Base-by-base conservation (phyloP, 2,888 invertebrate genomes). In the Spodoptera littoralis region DNA sequence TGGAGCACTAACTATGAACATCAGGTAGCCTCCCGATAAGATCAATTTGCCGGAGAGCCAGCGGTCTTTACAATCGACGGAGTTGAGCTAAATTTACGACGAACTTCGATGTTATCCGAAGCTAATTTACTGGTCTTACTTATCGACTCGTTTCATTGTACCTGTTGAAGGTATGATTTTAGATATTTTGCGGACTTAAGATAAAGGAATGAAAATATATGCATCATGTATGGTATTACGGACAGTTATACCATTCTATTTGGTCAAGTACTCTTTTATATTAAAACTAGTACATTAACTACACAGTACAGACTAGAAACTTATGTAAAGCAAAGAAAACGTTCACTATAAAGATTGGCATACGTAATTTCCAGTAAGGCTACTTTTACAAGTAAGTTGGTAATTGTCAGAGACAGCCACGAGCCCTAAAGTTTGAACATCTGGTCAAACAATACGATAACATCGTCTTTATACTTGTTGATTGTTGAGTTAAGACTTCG, bases 1-100 rank as follows among this genome's bases (percentile, higher is more conserved):
- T 83, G 82, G 84, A 83, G 87, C 84, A 84, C 88, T 87, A 87
- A 86, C 89, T 88, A 88, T 84, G 86, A 87, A 89, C 87, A 86
- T 85, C 84, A 84, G 77, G 81, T 80, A 77, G 65, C 79, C 69
- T 80, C 65, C 79, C 81, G 88, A 88, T 89, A 88, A 87, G 88
- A 88, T 88, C 87, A 87, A 87, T 89, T 90, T 89, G 81, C 83
- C 50, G 70, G 77, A 74, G 73, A 77, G 65, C 72, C 60, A 77
- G 73, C 80, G 81, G 82, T 84, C 83, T 85, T 84, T 84, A 81
- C 80, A 86, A 81, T 80, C 80, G 80, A 77, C 69, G 60, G 70
- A 85, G 76, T 81, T 80, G 73, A 74, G 77, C 77, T 76, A 80
- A 81, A 80, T 84, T 83, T 78, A 82, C 78, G 78, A 75, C 73